Conservation (phyloP, 2,797 vertebrate genomes). For the Urocyon cinereoargenteus region DNA sequence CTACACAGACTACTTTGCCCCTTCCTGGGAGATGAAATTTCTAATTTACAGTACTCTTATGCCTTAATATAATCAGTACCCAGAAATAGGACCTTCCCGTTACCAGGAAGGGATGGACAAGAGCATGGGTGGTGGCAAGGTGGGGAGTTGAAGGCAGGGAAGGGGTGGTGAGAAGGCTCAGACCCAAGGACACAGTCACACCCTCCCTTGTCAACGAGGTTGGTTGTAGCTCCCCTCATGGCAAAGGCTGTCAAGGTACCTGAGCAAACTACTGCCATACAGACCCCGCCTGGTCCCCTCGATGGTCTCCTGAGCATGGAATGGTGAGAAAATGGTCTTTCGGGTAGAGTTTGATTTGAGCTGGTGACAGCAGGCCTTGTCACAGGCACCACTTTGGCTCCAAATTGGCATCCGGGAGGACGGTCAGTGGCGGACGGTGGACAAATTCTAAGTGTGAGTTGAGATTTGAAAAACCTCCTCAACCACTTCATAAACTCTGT, state of each 20-base stretch:
- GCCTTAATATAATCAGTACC: not conserved
- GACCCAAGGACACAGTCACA: rapidly evolving
- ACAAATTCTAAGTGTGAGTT: not conserved
- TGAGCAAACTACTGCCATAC: not conserved
- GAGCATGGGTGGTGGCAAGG: not conserved
- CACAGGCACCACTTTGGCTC: not conserved
- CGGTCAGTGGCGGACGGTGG: not conserved
- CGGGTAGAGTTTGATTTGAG: not conserved
- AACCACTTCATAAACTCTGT: not conserved
- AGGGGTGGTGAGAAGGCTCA: not conserved
- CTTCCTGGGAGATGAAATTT: not conserved
- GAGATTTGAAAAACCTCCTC: not conserved
- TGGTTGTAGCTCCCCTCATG: rapidly evolving
- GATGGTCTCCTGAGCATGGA: not conserved
- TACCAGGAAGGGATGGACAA: not conserved
- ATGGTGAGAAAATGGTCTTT: not conserved
- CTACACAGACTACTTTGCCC: not conserved
- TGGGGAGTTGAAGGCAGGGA: rapidly evolving
- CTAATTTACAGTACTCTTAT: not conserved
- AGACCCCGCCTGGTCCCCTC: not conserved
- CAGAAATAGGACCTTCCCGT: not conserved
- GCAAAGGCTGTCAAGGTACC: not conserved
- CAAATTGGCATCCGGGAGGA: not conserved
- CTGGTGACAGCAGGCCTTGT: not conserved
- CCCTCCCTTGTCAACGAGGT: not conserved